Conservation (phyloP, 2,797 vertebrate genomes). For the Fratercula arctica region DNA sequence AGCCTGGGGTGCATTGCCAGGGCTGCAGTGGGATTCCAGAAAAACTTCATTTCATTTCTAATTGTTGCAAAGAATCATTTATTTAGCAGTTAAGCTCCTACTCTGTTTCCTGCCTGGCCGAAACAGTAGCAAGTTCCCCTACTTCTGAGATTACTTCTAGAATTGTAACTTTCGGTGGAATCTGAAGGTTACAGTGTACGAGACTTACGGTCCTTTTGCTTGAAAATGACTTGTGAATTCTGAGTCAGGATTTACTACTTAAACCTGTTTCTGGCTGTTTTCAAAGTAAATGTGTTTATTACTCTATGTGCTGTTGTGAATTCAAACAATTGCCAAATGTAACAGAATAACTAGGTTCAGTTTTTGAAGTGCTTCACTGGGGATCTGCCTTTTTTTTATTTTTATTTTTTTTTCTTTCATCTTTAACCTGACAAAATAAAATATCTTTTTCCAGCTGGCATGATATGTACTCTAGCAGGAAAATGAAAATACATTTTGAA, state of each 20-base stretch:
- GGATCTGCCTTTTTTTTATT: background rate
- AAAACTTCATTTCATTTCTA: constrained; percentile 57
- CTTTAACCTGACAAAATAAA: background rate
- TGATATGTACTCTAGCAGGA: background rate
- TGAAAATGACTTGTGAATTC: background rate
- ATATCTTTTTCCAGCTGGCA: background rate
- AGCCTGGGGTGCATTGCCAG: constrained; percentile 28
- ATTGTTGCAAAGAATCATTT: constrained; percentile 56
- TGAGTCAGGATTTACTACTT: background rate
- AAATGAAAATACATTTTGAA: background rate
- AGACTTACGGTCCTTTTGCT: background rate
- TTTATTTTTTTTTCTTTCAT: background rate
- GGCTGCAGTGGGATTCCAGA: constrained; percentile 51
- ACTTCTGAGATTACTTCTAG: background rate
- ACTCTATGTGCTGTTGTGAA: background rate
- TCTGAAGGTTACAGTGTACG: background rate
- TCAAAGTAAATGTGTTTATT: constrained; percentile 11
- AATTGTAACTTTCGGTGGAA: background rate
- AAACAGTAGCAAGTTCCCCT: background rate
- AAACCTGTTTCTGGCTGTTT: background rate
- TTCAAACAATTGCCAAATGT: background rate
- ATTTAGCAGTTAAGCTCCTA: constrained; percentile 38
- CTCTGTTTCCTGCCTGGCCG: background rate
- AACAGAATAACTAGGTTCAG: background rate
- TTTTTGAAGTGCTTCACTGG: background rate